Percentiles rank a stretch among this genome's conserved stretches.
Conservation (phyloP, 2,888 invertebrate species). For the Microplitis deprimator region DNA sequence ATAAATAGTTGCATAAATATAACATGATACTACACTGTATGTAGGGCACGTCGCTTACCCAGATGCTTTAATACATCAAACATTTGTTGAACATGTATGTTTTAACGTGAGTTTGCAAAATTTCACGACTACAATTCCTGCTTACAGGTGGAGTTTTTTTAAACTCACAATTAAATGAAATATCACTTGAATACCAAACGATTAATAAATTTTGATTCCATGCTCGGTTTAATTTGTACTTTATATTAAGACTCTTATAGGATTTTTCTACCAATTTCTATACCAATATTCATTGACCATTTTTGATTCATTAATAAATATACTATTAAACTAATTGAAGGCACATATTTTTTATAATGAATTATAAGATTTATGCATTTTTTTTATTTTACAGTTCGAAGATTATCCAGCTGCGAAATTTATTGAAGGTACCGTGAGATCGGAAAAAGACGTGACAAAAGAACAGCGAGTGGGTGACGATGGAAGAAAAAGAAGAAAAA, state of each 20-base stretch:
- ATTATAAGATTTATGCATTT: background rate
- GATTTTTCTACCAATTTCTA: background rate
- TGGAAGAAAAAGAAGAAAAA: constrained; percentile 44
- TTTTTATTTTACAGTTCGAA: constrained; percentile 6
- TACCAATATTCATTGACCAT: background rate
- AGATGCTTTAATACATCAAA: background rate
- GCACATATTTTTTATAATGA: no score
- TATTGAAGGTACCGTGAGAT: background rate
- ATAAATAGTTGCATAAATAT: background rate
- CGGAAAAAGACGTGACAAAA: background rate
- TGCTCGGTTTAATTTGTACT: no score
- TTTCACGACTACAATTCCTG: background rate
- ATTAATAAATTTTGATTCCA: background rate
- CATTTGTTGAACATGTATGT: background rate
- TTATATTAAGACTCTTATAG: no score
- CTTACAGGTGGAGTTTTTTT: background rate
- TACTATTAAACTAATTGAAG: no score
- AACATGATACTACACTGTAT: background rate
- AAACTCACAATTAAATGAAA: background rate
- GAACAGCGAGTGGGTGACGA: constrained; percentile 32
- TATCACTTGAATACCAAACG: no score
- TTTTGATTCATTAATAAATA: no score
- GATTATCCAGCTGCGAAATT: background rate
- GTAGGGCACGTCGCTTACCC: background rate
- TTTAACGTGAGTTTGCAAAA: background rate